Evolutionary conservation across 2,888 invertebrate species (phyloP).

Genomic region (Brachylomia viminalis): DNA sequence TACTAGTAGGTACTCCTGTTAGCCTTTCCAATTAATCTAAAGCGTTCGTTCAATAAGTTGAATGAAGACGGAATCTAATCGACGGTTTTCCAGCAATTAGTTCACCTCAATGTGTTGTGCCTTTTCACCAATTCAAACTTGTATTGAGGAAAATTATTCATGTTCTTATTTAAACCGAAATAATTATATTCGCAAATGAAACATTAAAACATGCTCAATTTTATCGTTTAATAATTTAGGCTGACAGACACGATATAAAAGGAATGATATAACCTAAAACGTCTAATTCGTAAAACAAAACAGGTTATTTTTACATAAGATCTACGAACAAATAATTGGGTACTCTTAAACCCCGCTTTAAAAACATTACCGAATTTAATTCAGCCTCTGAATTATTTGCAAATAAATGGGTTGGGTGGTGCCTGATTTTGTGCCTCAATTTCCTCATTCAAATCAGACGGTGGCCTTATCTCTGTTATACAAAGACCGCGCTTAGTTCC

Average conservation of each 20-base stretch:
- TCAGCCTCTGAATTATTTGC: constrained; percentile 77
- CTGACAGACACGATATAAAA: constrained; percentile 7
- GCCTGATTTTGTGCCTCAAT: constrained; percentile 75
- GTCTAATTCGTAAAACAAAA: constrained; percentile 20
- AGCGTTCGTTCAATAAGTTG: constrained; percentile 33
- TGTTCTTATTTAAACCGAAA: neutral
- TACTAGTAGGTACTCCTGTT: constrained; percentile 19
- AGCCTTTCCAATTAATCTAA: constrained; percentile 50
- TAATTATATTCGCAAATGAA: neutral
- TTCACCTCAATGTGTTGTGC: constrained; percentile 32
- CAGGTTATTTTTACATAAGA: constrained; percentile 37
- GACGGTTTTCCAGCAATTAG: constrained; percentile 39
- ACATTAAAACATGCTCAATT: neutral
- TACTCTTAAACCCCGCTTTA: constrained; percentile 60
- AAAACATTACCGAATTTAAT: constrained; percentile 74
- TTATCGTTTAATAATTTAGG: neutral
- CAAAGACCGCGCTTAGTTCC: constrained; percentile 70
- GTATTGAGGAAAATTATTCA: neutral
- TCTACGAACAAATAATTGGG: constrained; percentile 66
- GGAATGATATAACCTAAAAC: neutral
- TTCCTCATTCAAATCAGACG: constrained; percentile 83
- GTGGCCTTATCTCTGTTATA: constrained; percentile 75
- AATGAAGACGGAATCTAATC: constrained; percentile 45
- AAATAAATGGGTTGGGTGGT: constrained; percentile 84
- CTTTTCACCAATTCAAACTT: constrained; percentile 18